These are phyloP conservation scores for Knipowitschia caucasica DNA, from an alignment of 2,797 vertebrate species.

Conservation along the genomic window DNA sequence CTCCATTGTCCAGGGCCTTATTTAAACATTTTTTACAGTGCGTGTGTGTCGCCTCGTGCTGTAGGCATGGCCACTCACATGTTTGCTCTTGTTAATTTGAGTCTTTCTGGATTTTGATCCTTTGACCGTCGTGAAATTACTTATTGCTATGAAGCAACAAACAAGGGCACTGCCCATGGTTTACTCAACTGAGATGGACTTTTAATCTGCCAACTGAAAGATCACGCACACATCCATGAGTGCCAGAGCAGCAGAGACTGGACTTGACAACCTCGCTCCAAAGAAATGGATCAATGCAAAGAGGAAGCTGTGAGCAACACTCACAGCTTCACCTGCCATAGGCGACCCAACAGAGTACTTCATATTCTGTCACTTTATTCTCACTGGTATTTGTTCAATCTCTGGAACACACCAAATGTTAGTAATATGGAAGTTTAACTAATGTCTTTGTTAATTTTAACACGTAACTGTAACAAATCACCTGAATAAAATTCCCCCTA, in stretches of 20 bases:
- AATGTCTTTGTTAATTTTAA: no score
- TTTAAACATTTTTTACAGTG: constrained; percentile 20
- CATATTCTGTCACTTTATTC: neutral
- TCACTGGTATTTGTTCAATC: neutral
- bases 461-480: no score
- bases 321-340: no score
- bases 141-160: constrained; percentile 53
- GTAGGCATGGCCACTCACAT: constrained; percentile 9
- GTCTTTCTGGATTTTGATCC: constrained; percentile 18
- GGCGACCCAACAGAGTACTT: no score
- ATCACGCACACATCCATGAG: constrained; percentile 58
- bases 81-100: neutral
- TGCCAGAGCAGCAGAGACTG: constrained; percentile 12
- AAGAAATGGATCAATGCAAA: constrained; percentile 13
- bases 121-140: constrained; percentile 19
- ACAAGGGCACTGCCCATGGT: constrained; percentile 7
- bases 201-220: constrained; percentile 41
- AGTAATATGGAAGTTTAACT: neutral
- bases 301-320: no score
- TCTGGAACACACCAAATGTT: neutral
- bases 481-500: no score
- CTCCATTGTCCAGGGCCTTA: constrained; percentile 10
- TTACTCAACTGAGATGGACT: constrained; percentile 6
- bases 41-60: constrained; percentile 4
- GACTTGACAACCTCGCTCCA: constrained; percentile 29